Conservation (phyloP, 2,797 vertebrate genomes). For the Hemibagrus guttatus region DNA sequence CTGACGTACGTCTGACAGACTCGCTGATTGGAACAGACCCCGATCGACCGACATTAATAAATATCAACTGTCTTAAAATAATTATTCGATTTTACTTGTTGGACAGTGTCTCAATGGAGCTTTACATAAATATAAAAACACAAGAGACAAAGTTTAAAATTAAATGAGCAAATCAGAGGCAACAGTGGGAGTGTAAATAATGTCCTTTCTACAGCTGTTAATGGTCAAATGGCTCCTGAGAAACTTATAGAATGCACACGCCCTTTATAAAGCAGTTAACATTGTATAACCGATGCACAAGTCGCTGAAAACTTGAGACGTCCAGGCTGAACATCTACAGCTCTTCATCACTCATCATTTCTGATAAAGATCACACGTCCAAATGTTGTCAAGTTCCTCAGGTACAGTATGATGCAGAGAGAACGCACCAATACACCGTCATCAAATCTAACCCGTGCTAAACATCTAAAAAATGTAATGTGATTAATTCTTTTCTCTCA, state of each 20-base stretch:
- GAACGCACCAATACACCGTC: background rate
- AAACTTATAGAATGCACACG: background rate
- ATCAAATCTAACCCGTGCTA: no score
- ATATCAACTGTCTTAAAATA: no score
- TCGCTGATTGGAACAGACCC: background rate
- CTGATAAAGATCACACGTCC: background rate
- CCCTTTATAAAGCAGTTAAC: background rate
- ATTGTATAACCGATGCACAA: background rate
- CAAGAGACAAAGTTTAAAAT: no score
- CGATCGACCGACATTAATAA: background rate
- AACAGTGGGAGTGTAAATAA: no score
- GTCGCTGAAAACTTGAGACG: background rate
- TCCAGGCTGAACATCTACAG: background rate
- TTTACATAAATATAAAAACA: no score
- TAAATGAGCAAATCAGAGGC: no score
- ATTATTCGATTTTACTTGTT: background rate
- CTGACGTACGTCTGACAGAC: background rate
- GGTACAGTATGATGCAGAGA: background rate
- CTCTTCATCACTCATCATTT: background rate
- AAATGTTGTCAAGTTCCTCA: background rate
- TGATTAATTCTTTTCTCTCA: no score
- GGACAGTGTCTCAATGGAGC: no score
- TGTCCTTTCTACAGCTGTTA: no score
- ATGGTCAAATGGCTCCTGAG: no score
- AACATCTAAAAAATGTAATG: no score